Evolutionary conservation across 2,797 vertebrate genomes (phyloP).

Genomic region (Rhinophrynus dorsalis): DNA sequence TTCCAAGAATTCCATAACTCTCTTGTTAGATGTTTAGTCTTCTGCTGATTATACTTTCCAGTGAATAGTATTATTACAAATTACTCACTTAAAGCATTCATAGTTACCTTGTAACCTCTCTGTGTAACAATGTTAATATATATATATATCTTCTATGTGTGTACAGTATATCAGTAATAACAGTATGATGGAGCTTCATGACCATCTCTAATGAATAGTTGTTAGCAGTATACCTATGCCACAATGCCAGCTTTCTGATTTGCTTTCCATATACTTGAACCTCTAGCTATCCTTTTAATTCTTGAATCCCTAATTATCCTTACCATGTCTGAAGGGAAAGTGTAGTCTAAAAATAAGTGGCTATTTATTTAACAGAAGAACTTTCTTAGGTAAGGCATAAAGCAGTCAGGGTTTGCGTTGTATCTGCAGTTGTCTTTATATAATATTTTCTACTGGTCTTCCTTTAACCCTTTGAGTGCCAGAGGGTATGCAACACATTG

Average conservation of each 20-base stretch:
- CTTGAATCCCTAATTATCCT: conserved; percentile 14
- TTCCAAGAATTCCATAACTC: no score
- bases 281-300: not conserved
- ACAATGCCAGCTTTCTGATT: conserved; percentile 5
- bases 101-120: not conserved
- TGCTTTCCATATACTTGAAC: conserved; percentile 6
- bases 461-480: no score
- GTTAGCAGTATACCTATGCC: conserved; percentile 19
- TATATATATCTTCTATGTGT: conserved; percentile 2
- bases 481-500: no score
- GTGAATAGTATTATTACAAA: conserved; percentile 1
- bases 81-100: not conserved
- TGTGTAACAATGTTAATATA: conserved; percentile 17
- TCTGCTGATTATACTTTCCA: conserved; percentile 2
- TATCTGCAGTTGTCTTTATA: no score
- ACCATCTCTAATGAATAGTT: conserved; percentile 17
- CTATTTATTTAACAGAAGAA: no score
- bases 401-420: no score
- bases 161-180: conserved; percentile 32
- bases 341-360: no score
- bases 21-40: no score
- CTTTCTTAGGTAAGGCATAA: no score
- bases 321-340: no score
- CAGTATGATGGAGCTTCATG: not conserved
- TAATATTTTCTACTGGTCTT: no score